A percentile compares a stretch with the other conserved stretches of the same genome.
phyloP scores from a whole-genome alignment of 2,113 vertebrate genomes.

The Brachyistius frenatus region DNA sequence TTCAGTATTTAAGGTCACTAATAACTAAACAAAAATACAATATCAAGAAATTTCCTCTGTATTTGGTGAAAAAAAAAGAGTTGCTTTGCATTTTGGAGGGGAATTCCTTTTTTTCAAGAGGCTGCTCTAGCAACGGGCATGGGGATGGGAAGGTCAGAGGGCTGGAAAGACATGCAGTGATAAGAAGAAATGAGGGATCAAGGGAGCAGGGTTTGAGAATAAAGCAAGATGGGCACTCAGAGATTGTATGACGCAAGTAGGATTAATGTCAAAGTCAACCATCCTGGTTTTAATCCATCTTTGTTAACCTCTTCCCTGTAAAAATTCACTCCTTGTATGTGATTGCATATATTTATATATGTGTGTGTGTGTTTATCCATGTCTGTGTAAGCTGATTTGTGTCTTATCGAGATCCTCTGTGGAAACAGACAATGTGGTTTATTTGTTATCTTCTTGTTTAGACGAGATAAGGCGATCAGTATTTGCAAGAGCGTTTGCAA shows the following conservation, averaged over 20 bases:
- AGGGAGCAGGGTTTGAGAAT: conserved; percentile 29
- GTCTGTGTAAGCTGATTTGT: conserved; percentile 70
- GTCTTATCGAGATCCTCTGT: conserved; percentile 73
- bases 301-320: not conserved
- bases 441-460: conserved; percentile 78
- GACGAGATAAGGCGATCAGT: conserved; percentile 73
- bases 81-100: not conserved
- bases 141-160: conserved; percentile 43
- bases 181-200: conserved; percentile 56
- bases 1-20: not conserved
- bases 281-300: conserved; percentile 43
- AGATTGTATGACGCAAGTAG: conserved; percentile 42
- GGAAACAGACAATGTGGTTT: conserved; percentile 76
- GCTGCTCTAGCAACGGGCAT: conserved; percentile 28
- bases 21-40: not conserved
- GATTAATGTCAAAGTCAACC: conserved; percentile 68
- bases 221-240: conserved; percentile 20
- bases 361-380: not conserved
- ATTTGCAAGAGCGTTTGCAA: conserved; percentile 24
- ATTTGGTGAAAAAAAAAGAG: conserved; percentile 39
- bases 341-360: conserved; percentile 11
- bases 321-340: conserved; percentile 17
- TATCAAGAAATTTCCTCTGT: not conserved
- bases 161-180: conserved; percentile 45
- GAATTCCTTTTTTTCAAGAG: conserved; percentile 20